Percentiles rank a stretch among this genome's conserved stretches.
Evolutionary conservation across 2,113 vertebrate species (phyloP).

Genomic region (Xenopus laevis): DNA sequence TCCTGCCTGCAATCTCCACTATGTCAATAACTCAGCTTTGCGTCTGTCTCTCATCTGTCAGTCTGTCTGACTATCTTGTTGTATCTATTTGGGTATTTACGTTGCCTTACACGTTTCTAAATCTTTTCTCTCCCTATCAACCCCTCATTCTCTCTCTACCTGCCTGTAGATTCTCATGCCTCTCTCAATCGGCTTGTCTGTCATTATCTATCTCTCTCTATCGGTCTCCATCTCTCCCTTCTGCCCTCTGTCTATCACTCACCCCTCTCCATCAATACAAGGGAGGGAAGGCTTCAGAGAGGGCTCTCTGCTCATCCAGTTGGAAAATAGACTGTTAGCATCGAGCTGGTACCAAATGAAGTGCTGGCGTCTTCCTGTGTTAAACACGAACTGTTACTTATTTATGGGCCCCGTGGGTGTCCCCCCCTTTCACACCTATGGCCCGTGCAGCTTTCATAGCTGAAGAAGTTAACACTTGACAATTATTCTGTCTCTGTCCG

Average conservation of each 20-base stretch:
- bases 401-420: conserved; percentile 9
- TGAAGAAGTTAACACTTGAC: too few species aligned
- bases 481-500: too few species aligned
- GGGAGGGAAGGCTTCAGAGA: conserved; percentile 36
- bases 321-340: conserved; percentile 60
- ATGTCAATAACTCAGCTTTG: neutral
- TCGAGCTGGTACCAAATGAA: conserved; percentile 45
- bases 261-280: conserved; percentile 30
- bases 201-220: conserved; percentile 34
- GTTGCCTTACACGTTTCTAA: conserved; percentile 10
- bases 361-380: conserved; percentile 37
- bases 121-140: conserved; percentile 6
- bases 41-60: neutral
- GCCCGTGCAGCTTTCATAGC: fast-evolving
- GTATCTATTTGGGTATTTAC: neutral
- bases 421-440: conserved; percentile 32
- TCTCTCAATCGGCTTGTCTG: conserved; percentile 29
- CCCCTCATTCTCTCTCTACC: neutral
- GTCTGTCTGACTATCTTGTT: neutral
- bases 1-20: neutral
- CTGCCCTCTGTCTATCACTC: conserved; percentile 28
- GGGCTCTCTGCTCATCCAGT: conserved; percentile 59
- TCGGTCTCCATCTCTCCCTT: conserved; percentile 31
- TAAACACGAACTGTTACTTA: conserved; percentile 50
- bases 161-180: conserved; percentile 7